Conservation (phyloP, 1,140 invertebrate species). For the Physella acuta region DNA sequence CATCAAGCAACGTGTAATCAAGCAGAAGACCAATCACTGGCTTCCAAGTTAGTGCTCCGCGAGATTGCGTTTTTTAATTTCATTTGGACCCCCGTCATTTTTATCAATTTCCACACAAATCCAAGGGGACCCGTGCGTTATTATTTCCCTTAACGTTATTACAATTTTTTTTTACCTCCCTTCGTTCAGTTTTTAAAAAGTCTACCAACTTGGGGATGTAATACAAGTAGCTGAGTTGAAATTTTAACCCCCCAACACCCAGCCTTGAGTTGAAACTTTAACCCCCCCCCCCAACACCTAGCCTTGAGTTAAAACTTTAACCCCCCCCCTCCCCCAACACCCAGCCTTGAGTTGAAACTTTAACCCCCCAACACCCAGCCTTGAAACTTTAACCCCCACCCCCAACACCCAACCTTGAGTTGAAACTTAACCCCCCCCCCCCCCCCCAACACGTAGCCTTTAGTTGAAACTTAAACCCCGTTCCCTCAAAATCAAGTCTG, state of each 20-base stretch:
- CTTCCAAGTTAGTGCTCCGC: conserved; percentile 16
- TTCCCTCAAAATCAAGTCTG: too few species aligned
- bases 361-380: too few species aligned
- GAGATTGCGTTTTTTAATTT: conserved; percentile 22
- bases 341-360: too few species aligned
- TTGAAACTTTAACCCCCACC: not conserved
- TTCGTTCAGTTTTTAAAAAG: too few species aligned
- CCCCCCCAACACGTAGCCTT: not conserved
- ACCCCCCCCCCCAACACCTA: not conserved
- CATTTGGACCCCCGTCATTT: conserved; percentile 8
- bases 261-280: too few species aligned
- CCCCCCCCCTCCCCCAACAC: not conserved
- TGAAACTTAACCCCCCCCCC: not conserved
- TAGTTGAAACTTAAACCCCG: too few species aligned
- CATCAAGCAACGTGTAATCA: conserved; percentile 2
- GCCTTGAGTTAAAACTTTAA: not conserved
- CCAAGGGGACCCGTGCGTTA: conserved; percentile 10
- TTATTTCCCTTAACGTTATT: conserved; percentile 21
- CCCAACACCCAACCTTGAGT: not conserved
- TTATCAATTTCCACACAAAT: conserved; percentile 14
- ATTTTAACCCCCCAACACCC: too few species aligned
- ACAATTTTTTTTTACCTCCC: not conserved
- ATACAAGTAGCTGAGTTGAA: too few species aligned
- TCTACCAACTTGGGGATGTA: too few species aligned
- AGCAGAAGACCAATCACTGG: conserved; percentile 11